Evolutionary conservation across 1,140 invertebrate species (phyloP), one percentile per base, ranked within the genome.

Genomic region (Pseudoatta argentina): DNA sequence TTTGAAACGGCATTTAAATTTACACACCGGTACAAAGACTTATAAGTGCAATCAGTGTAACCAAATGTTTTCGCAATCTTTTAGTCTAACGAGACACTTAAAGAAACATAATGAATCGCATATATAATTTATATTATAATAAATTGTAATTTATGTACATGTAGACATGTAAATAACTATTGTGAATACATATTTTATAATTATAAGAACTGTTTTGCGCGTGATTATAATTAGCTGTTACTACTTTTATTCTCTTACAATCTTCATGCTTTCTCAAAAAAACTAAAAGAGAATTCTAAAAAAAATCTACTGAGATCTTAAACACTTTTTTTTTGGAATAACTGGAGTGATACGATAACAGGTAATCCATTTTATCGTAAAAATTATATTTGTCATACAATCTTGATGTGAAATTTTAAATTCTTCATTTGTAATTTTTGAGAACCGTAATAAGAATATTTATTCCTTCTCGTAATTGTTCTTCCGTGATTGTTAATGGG

Each of bases 401-500:
- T 69, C 5, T 67, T 44, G 21, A 10, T 44, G 39, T 44, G 8
- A 67, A 39, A 82, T 82, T 10, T 51, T 34, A 16, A 18, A 44
- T 18, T 0, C n/a, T 69, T 72, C 8, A 87, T 79, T 86, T 86
- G 30, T 88, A 90, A 61, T 2, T 90, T 21, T 79, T 85, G 0
- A 91, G 67, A 1, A 88, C 77, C 0, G 77, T 90, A 3, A 44
- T 86, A 10, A 91, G 30, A 77, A 98, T 98, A 8, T 96, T 91
- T 12, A 96, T 88, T 87, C 97, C 96, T 90, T 97, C 96, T n/a
- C 94, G 78, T 3, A 97, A 88, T 93, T 98, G 96, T 48, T 95
- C 93, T 86, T 97, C 95, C 6, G 90, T 97, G 81, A 98, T 98
- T 3, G 96, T 94, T 2, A 98, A 93, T 2, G 97, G 97, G 44